Evolutionary conservation across 2,888 invertebrate species (phyloP).

Genomic region (Palloptera scutellata): DNA sequence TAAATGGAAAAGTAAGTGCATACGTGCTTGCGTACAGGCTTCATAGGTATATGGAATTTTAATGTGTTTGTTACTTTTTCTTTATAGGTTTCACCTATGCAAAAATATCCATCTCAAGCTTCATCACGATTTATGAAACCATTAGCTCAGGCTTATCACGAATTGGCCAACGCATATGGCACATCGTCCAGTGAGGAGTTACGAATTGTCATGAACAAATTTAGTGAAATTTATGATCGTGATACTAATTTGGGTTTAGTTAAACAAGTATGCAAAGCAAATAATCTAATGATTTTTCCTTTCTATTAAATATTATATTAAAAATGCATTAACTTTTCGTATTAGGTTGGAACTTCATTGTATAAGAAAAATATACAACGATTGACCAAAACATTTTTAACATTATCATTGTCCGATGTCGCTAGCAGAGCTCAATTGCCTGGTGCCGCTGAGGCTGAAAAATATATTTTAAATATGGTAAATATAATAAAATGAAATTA

Average conservation of each 20-base stretch:
- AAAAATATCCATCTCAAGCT: constrained; percentile 92
- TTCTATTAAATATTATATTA: constrained; percentile 1
- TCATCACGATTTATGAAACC: constrained; percentile 86
- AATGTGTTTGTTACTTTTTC: not conserved
- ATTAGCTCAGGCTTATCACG: constrained; percentile 86
- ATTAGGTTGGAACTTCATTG: constrained; percentile 83
- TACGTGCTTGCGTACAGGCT: not conserved
- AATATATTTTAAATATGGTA: constrained; percentile 95
- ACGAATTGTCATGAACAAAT: constrained; percentile 75
- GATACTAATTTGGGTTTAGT: constrained; percentile 82
- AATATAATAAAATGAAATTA: constrained; percentile 41
- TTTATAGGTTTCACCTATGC: constrained; percentile 71
- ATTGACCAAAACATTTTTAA: constrained; percentile 82
- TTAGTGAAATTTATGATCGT: constrained; percentile 80
- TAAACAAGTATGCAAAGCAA: constrained; percentile 69
- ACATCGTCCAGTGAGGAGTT: constrained; percentile 78
- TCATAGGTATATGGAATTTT: not conserved
- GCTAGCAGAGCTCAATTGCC: constrained; percentile 84
- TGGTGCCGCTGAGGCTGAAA: constrained; percentile 88
- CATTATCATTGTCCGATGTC: constrained; percentile 76
- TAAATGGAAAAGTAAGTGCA: constrained; percentile 83
- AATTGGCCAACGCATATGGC: constrained; percentile 83
- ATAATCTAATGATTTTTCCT: not conserved
- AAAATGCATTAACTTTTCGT: not conserved
- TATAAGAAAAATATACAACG: constrained; percentile 97